Evolutionary conservation across 2,113 vertebrate genomes (phyloP), one percentile per base, ranked within the genome.

Genomic region (Canis aureus): DNA sequence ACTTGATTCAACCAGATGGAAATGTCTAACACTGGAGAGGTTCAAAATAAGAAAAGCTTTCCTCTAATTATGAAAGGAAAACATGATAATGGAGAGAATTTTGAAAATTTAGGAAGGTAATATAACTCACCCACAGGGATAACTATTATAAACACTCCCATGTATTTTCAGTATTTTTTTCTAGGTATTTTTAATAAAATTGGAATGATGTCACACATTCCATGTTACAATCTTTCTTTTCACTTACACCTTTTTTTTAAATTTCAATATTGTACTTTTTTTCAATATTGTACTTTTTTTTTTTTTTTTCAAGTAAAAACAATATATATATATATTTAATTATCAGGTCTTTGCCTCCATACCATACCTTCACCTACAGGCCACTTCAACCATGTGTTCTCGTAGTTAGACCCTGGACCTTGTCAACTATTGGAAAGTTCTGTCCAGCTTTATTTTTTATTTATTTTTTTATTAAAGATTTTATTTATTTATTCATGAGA

Each of bases 141-240:
- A 95, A 66, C 17, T 76, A 73, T 73, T 32, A 89, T 73, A 94
- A 97, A 89, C 62, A 86, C 0, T 16, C 9, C 38, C 59, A 51
- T 43, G 12, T 19, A 87, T 89, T 87, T 79, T 60, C 32, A 15
- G 10, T 17, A 12, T 38, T 84, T 90, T 90, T 87, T 84, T n/a
- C 66, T 76, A 67, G 43, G 27, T 57, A 84, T 90, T 91, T 87
- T 97, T 88, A 73, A 87, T 87, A 86, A 94, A 62, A 83, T 22
- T 79, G 9, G 38, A 92, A 88, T 90, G 19, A 86, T 43, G n/a
- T 38, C 38, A 86, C 59, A 32, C 35, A 76, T 69, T 94, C 13
- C 79, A 87, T 60, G 87, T 88, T 62, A 71, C 49, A 87, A 7
- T 64, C 43, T 57, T 93, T 35, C 69, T 86, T 89, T 91, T 62